These are phyloP conservation scores for Oscheius sp. DNA, from an alignment of 2,888 invertebrate species.

Conservation along the genomic window DNA sequence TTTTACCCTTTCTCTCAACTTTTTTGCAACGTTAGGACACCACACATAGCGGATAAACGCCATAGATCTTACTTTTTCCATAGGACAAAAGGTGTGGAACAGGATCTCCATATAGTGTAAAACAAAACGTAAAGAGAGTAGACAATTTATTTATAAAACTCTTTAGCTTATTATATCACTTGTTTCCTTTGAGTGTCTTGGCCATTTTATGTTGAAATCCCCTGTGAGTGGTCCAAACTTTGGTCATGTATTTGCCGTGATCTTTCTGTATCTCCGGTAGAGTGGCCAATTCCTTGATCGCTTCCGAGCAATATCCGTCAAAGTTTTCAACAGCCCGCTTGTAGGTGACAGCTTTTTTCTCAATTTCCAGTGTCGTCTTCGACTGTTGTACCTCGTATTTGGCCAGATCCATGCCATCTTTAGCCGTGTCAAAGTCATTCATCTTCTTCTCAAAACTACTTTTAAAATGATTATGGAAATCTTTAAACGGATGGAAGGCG, in stretches of 20 bases:
- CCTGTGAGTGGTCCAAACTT: not conserved
- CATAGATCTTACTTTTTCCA: too few relatives aligned
- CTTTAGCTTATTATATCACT: not conserved
- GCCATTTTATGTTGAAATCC: not conserved
- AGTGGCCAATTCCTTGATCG: not conserved
- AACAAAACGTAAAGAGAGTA: too few relatives aligned
- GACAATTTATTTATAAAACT: too few relatives aligned
- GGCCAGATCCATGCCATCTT: slow-evolving; percentile 49
- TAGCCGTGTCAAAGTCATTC: not conserved
- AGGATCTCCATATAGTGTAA: too few relatives aligned
- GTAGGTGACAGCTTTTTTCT: slow-evolving; percentile 58
- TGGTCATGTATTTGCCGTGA: not conserved
- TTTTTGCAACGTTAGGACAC: too few relatives aligned
- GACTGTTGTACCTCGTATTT: slow-evolving; percentile 58
- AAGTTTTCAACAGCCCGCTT: slow-evolving; percentile 57
- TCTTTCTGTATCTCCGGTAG: not conserved
- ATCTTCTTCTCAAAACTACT: not conserved
- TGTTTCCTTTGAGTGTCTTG: not conserved
- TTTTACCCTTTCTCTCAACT: too few relatives aligned
- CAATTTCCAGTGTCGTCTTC: slow-evolving; percentile 61
- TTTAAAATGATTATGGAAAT: not conserved
- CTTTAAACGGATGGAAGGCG: not conserved
- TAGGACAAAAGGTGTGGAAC: too few relatives aligned
- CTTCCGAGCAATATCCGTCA: slow-evolving; percentile 27
- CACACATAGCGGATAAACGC: too few relatives aligned